These are phyloP conservation scores for Pardalotus punctatus DNA, from an alignment of 2,113 vertebrate species.

Conservation along the genomic window DNA sequence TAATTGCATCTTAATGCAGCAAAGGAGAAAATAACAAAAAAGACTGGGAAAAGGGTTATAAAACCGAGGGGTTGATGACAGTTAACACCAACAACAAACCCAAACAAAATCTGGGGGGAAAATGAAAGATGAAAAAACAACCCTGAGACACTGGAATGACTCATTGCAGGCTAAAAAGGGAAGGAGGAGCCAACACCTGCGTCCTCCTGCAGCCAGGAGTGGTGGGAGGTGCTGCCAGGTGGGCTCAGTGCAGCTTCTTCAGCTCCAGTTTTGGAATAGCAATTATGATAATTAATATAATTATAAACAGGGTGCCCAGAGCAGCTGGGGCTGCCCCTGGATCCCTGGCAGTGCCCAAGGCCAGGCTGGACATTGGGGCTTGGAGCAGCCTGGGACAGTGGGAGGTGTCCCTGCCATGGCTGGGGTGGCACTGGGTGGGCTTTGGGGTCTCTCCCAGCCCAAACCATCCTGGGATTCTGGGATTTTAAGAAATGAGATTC, in stretches of 20 bases:
- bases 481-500: accelerated
- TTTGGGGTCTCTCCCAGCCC: accelerated
- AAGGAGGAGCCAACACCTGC: neutral
- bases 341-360: neutral
- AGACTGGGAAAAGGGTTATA: neutral
- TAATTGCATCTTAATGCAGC: constrained; percentile 54
- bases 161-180: neutral
- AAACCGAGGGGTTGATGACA: neutral
- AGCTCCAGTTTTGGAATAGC: accelerated
- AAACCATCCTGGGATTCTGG: accelerated
- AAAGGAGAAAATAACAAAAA: constrained; percentile 25
- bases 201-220: accelerated
- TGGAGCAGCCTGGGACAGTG: neutral
- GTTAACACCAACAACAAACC: neutral
- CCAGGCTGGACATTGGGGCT: neutral
- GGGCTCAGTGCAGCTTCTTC: accelerated
- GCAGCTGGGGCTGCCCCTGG: neutral
- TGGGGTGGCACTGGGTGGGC: accelerated
- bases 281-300: accelerated
- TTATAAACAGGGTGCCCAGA: neutral
- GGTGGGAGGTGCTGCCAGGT: accelerated
- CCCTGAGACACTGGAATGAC: neutral
- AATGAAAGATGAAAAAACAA: accelerated
- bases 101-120: neutral
- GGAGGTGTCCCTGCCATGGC: neutral